Percentiles rank a stretch among this genome's conserved stretches.
phyloP scores from a whole-genome alignment of 2,113 vertebrate genomes.

The Seriola quinqueradiata region DNA sequence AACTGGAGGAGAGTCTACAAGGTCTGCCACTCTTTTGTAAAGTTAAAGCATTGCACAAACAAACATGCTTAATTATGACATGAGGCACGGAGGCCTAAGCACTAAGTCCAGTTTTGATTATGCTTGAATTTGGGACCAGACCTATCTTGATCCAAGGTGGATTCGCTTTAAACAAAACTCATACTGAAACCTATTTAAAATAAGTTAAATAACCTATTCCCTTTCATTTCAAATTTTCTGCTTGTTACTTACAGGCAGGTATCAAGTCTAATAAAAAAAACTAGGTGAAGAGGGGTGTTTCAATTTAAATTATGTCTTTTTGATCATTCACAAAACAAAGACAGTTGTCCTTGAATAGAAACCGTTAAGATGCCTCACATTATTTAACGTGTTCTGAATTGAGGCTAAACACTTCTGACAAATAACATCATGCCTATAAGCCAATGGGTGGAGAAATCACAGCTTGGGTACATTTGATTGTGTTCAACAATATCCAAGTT shows the following conservation, averaged over 20 bases:
- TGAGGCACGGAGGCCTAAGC: not conserved
- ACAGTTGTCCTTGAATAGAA: not conserved
- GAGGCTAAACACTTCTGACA: not conserved
- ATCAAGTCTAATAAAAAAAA: not conserved
- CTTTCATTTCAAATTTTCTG: not conserved
- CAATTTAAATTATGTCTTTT: not conserved
- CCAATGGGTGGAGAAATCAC: not conserved
- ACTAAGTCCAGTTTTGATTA: slow-evolving; percentile 18
- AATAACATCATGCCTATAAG: not conserved
- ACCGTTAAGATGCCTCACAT: not conserved
- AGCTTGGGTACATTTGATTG: not conserved
- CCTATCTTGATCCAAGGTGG: not conserved
- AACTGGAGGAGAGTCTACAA: slow-evolving; percentile 99
- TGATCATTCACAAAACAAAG: not conserved
- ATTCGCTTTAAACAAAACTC: not conserved
- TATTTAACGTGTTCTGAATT: slow-evolving; percentile 4
- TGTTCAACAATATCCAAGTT: not conserved
- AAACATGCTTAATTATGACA: slow-evolving; percentile 13
- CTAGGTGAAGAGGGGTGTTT: too few relatives aligned
- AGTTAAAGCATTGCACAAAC: slow-evolving; percentile 16
- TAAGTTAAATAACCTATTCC: not conserved
- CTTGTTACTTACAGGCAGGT: slow-evolving; percentile 1
- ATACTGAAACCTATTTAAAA: not conserved
- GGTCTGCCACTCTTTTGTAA: slow-evolving; percentile 80
- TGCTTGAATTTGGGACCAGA: not conserved